Base-by-base conservation (phyloP, 2,113 vertebrate species). In the Corythoichthys intestinalis region DNA sequence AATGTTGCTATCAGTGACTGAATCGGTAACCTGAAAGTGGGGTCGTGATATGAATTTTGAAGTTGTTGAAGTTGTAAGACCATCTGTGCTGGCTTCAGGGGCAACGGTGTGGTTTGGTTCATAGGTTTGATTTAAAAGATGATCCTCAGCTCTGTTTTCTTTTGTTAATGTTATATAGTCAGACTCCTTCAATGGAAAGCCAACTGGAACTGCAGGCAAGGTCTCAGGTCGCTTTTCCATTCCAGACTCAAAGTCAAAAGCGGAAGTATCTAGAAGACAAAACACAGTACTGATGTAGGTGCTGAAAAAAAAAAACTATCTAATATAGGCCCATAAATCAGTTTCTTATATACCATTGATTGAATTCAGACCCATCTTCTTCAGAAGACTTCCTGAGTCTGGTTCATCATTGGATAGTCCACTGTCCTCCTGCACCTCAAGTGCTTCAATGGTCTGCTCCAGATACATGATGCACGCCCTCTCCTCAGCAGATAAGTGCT, bases 391-490 rank as follows among this genome's bases (percentile, higher is more conserved):
- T 28, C 46, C 57, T 50, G 59, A 34, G 3, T 91, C 84, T 7
- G 66, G 89, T 78, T 94, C 93, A 1, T 94, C 93, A 0, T 89
- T 92, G 34, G 95, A 94, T 41, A 95, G 67, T 12, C 94, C 92
- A 0, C 94, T 94, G 89, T 97, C 94, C n/a, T 92, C 92, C 69
- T 97, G 95, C 0, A 88, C 68, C 58, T 96, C 95, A 82, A 98
- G 72, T 0, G 94, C 94, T 77, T 96, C 96, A 0, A 99, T 96
- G 0, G 95, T 97, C 85, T 96, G 93, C 76, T 98, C 94, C 59
- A 99, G 85, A 87, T 94, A 99, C 84, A 93, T 92, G 69, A 99
- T 85, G 41, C 95, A 96, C 5, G 94, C 96, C 2, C 93, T 93
- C 76, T 97, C 96, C 39, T 96, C 97, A 11, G 93, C 87, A 0